A percentile compares a stretch with the other conserved stretches of the same genome.
Conservation (phyloP, 92 coral and sea anemone genomes). For the Actinostola sp. region DNA sequence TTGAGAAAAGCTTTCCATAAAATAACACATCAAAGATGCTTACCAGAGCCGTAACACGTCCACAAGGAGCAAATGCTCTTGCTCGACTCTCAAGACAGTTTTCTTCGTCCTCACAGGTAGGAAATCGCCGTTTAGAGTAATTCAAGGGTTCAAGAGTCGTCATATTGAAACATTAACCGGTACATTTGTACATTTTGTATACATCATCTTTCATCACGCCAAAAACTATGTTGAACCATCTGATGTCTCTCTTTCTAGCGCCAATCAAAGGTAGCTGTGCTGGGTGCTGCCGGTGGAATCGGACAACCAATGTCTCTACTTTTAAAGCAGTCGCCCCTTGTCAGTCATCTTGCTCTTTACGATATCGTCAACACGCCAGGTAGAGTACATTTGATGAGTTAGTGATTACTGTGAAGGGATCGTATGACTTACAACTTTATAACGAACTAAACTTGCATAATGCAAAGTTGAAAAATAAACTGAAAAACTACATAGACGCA, state of each 20-base stretch:
- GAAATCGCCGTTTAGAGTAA: background rate
- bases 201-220: background rate
- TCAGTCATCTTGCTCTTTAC: constrained; percentile 93
- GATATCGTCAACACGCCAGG: constrained; percentile 99
- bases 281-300: constrained; percentile 99
- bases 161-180: constrained; percentile 23
- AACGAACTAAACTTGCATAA: no score
- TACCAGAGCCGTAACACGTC: constrained; percentile 66
- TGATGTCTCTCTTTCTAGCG: constrained; percentile 46
- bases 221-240: background rate
- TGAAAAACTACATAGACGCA: background rate
- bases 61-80: constrained; percentile 54
- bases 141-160: background rate
- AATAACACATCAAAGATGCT: constrained; percentile 51
- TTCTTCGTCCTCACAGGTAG: constrained; percentile 84
- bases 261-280: constrained; percentile 94
- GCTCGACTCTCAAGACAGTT: constrained; percentile 58
- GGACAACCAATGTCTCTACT: constrained; percentile 98
- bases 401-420: no score
- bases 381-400: no score
- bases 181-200: background rate
- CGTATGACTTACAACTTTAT: no score
- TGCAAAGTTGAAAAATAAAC: no score
- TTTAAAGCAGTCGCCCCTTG: constrained; percentile 87
- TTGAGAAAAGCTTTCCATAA: background rate